Evolutionary conservation across 2,888 invertebrate genomes (phyloP), one percentile per base, ranked within the genome.

Genomic region (Apodemia mormo): DNA sequence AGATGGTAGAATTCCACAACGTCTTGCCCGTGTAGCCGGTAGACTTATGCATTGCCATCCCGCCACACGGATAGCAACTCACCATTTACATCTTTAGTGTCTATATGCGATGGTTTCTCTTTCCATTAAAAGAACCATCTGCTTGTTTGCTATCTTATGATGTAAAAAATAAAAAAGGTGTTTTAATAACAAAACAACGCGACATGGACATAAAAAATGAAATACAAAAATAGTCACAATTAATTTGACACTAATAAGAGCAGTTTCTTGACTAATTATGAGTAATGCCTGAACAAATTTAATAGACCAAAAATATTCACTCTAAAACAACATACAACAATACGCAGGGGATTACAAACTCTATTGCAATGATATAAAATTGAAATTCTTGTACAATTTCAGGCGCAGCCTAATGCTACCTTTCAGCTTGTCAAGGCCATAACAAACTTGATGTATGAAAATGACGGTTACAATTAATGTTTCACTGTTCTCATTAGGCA

Each of bases 401-500:
- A 10, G 58, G 30, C 9, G 29, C 29, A 58, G 30, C 33, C 58
- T 61, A 49, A 49, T 61, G 12, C 58, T 61, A 61, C 10, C 49
- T 12, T 49, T 49, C 14, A 49, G 49, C 14, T 49, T 49, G 49
- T 49, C 14, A 61, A 61, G 58, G 58, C 30, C 30, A 30, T 61
- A 61, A 58, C 30, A 58, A 61, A 61, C 58, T 61, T 61, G 58
- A 61, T 61, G 58, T 61, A 61, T 61, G 58, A 61, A 61, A 61
- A 61, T 61, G 58, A 61, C 58, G 30, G 58, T 33, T 12, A 61
- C 58, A 61, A 61, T 61, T 61, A 61, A 61, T 61, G 58, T 61
- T 61, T 33, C 58, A 30, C 58, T 33, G 58, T 61, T 61, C 33
- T 61, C 30, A 56, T 61, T 61, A 61, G 33, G 58, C 58, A 61